A percentile compares a stretch with the other conserved stretches of the same genome.
Conservation (phyloP, 1,140 invertebrate genomes). For the Drosophila lacertosa region DNA sequence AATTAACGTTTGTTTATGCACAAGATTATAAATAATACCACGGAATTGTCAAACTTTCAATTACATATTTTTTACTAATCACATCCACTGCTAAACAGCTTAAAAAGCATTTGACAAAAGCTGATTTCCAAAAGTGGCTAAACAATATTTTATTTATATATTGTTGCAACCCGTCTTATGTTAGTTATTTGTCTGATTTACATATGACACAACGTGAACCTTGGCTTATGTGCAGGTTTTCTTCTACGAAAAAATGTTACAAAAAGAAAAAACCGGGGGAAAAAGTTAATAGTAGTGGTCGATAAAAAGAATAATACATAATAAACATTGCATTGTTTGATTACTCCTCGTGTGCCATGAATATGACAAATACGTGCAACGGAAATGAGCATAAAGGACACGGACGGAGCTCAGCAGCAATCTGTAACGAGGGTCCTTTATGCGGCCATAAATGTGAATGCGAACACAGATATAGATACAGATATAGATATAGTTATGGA, state of each 20-base stretch:
- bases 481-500: constrained; percentile 27
- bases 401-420: not conserved
- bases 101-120: no score
- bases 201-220: constrained; percentile 2
- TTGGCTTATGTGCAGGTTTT: not conserved
- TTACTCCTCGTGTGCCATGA: constrained; percentile 28
- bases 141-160: not conserved
- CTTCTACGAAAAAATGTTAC: not conserved
- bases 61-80: no score
- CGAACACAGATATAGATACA: constrained; percentile 29
- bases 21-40: no score
- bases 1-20: no score
- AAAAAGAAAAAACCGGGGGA: not conserved
- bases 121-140: no score
- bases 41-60: no score
- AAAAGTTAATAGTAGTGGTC: constrained; percentile 1
- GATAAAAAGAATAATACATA: constrained; percentile 47
- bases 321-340: constrained; percentile 57
- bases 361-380: constrained; percentile 40
- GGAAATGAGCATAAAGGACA: constrained; percentile 30
- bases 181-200: constrained; percentile 2
- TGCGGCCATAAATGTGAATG: constrained; percentile 9
- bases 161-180: not conserved
- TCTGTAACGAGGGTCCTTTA: constrained; percentile 29
- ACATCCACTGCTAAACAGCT: no score